Conservation (phyloP, 2,888 invertebrate genomes). For the Baccha elongata region DNA sequence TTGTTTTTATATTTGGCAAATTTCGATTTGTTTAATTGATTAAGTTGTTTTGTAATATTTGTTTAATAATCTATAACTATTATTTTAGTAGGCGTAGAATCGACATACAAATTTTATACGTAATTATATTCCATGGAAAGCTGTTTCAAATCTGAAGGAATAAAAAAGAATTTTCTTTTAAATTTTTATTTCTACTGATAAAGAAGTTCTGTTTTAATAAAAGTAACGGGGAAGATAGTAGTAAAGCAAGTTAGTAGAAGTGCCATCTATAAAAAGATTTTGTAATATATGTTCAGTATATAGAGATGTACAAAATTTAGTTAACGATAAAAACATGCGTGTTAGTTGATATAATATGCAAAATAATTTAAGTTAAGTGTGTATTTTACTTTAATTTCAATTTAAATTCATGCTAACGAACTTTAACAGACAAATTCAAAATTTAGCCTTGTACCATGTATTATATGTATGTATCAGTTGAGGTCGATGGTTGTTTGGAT, state of each 20-base stretch:
- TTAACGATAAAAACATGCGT: no score
- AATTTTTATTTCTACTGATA: constrained; percentile 22
- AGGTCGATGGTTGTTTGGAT: no score
- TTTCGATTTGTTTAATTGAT: constrained; percentile 33
- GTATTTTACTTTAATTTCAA: no score
- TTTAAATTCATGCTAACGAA: no score
- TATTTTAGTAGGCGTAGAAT: constrained; percentile 76
- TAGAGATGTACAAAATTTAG: no score
- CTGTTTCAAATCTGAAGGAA: constrained; percentile 78
- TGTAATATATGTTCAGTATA: no score
- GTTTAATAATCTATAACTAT: constrained; percentile 31
- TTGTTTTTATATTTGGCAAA: constrained; percentile 66
- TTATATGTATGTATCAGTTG: no score
- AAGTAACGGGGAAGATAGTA: background rate
- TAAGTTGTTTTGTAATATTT: constrained; percentile 40
- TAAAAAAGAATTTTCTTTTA: constrained; percentile 40
- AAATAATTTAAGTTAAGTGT: no score
- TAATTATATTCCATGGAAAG: constrained; percentile 78
- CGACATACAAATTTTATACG: constrained; percentile 77
- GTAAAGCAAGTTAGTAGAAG: background rate
- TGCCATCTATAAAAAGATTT: background rate
- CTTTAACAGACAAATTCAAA: no score
- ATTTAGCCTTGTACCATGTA: no score
- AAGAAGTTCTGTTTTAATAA: background rate
- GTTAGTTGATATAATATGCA: no score